Evolutionary conservation across 2,113 vertebrate species (phyloP), one percentile per base, ranked within the genome.

Genomic region (Pelmatolapia mariae): DNA sequence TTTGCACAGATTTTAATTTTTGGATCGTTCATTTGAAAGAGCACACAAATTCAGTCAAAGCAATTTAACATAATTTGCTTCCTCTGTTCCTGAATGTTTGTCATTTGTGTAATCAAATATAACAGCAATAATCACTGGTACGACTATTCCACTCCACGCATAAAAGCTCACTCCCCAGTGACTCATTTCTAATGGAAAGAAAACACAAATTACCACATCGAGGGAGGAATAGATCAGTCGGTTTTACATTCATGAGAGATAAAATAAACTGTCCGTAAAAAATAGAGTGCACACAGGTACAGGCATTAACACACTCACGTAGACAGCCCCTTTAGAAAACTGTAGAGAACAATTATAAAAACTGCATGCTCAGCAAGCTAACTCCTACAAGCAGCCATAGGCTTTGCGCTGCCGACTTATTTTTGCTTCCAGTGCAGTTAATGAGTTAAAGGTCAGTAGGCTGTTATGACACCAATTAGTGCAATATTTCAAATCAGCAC

Each of bases 401-500:
- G 79, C 86, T 86, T 89, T 87, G 38, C 73, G 81, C 84, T 83
- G 54, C 78, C 1, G 22, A 82, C 81, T 90, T 89, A 68, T 87
- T 92, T 91, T 78, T 87, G 88, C 85, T 89, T 89, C 87, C 90
- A 76, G 50, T 80, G 87, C 90, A 87, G 86, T 86, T 94, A 95
- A 94, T 88, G 91, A 94, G 92, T 92, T 89, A 93, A 94, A 95
- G 94, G 94, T 94, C 94, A 93, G 19, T 40, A 47, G 89, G 89
- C 22, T 90, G 63, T 83, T 86, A 85, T 93, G 93, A 94, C 94
- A 93, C 93, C 93, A 94, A 95, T 96, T 95, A 95, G 85, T 89
- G 84, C 63, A 92, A 89, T 87, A 86, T 57, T 90, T 89, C 84
- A 93, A 83, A 93, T 93, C 91, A 92, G 90, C 93, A 81, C 38